Evolutionary conservation across 2,888 invertebrate genomes (phyloP), one percentile per base, ranked within the genome.

Genomic region (Leucophenga montana): DNA sequence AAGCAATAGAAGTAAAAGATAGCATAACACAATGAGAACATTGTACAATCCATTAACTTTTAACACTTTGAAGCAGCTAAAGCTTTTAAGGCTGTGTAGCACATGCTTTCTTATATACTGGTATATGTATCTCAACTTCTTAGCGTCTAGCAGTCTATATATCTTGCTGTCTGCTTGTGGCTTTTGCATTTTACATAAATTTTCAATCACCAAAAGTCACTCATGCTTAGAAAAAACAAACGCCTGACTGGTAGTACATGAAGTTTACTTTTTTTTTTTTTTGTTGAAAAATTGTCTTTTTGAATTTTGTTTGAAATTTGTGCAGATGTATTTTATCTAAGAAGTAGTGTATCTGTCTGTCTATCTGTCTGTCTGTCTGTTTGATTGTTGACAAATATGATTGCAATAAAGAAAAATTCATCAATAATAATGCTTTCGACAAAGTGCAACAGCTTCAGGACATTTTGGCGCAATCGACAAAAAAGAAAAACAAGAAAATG

Each of bases 1-100:
- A 39, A 11, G 11, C 1, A 39, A 54, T 20, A 13, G 53, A n/a
- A n/a, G 22, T 8, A 54, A 54, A n/a, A 57, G 31, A n/a, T 27
- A 57, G n/a, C 22, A 44, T n/a, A 48, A 39, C 61, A n/a, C 39
- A 64, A 27, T n/a, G 46, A 44, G 46, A 78, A 81, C 82, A 82
- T 72, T 77, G 75, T 75, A 76, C 79, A 81, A 76, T 64, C 82
- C 78, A 82, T 82, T 82, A 80, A 76, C 79, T 80, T 74, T 74
- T 72, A 71, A 73, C 68, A 66, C 67, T 70, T 70, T 67, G 53
- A 59, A 13, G 50, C 14, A 50, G 50, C 62, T 39, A 56, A 61
- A 39, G 48, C 62, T 64, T 64, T 64, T 48, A 64, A 64, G 62
- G 20, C 62, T 64, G 46, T 64, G 62, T 48, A 50, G 50, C 50